Percentiles rank a stretch among this genome's conserved stretches.
Conservation (phyloP, 2,888 invertebrate genomes). For the Molorchus minor region DNA sequence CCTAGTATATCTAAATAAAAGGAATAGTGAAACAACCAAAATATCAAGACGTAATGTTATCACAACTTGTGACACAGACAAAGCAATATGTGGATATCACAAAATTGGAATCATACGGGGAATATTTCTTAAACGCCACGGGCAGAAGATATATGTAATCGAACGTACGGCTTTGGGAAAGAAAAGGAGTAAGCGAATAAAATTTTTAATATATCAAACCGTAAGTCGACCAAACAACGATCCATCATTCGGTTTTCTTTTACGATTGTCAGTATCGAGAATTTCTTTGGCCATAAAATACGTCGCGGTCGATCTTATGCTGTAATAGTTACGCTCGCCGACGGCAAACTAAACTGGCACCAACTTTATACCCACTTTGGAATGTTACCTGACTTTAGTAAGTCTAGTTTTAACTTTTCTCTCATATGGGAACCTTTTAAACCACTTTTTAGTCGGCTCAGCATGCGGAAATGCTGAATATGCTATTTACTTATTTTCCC, state of each 20-base stretch:
- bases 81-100: background rate
- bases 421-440: background rate
- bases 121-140: background rate
- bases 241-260: too few species aligned
- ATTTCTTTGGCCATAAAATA: background rate
- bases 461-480: background rate
- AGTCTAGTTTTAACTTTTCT: slow-evolving; percentile 3
- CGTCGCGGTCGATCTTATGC: background rate
- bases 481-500: background rate
- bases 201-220: background rate
- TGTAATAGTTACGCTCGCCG: background rate
- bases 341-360: background rate
- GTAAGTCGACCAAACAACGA: background rate
- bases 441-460: background rate
- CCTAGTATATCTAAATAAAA: background rate
- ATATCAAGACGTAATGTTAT: background rate
- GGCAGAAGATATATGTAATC: background rate
- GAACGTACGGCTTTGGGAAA: background rate
- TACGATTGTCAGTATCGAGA: background rate
- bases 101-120: background rate
- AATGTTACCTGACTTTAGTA: slow-evolving; percentile 6
- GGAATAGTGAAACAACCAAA: background rate
- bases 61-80: background rate
- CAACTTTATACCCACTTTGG: slow-evolving; percentile 9
- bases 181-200: background rate